Base-by-base conservation (phyloP, 1,140 invertebrate genomes). In the Drosophila sturtevanti region DNA sequence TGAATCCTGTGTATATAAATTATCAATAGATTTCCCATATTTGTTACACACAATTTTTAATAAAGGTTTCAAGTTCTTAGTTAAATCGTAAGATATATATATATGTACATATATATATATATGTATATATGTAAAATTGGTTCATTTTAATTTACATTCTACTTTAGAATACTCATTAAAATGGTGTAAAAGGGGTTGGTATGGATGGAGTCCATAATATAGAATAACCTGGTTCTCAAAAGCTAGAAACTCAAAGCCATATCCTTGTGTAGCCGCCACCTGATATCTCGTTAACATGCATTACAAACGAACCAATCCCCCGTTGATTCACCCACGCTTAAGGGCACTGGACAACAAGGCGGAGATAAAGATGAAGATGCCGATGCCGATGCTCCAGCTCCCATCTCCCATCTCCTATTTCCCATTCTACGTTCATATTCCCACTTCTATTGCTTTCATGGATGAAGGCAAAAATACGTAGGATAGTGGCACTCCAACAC, bases 261-360 rank as follows among this genome's bases (percentile, higher is more conserved):
- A 62, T 64, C 55, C 11, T 44, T 54, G 41, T 63, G n/a, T n/a
- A 60, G 81, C 78, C 70, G 81, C 78, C 70, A 87, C 81, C 81
- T 85, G 81, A 85, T 81, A 87, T 75, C 81, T 85, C 81, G 78
- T 87, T 85, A 85, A 69, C 82, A 81, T 87, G 82, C 81, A 87
- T 85, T 80, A 75, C 80, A 78, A 75, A 81, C 80, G 66, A 86
- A 60, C 65, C 60, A 71, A 70, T 78, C 72, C 72, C 72, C 54
- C 41, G 41, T 48, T 11, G 41, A 48, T 48, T 48, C 16, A 7
- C 41, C 41, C 41, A 48, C 41, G 41, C 41, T 48, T 44, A 44
- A 44, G 16, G 41, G 41, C 41, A 44, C 16, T 34, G 24, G n/a
- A 55, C n/a, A 16, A 55, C n/a, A 16, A 31, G 52, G 22, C 24